Conservation (phyloP, 2,797 vertebrate genomes). For the Chrosomus eos region DNA sequence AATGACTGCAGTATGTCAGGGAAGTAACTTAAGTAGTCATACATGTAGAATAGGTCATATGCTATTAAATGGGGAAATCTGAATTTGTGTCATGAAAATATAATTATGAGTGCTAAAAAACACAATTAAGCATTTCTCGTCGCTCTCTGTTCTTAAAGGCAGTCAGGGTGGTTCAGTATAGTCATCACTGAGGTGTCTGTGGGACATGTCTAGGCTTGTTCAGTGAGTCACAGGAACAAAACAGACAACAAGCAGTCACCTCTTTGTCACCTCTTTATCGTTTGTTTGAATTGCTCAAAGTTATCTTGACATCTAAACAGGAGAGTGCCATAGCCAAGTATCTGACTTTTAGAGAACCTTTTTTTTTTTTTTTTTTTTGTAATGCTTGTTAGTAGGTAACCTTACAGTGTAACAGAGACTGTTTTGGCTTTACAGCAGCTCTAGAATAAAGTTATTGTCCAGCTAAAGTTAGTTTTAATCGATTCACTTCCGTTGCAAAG, state of each 20-base stretch:
- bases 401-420: not conserved
- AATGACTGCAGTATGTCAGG: not conserved
- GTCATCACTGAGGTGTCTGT: constrained; percentile 20
- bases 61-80: not conserved
- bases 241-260: constrained; percentile 31
- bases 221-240: constrained; percentile 28
- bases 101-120: not conserved
- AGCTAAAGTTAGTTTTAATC: too few species aligned
- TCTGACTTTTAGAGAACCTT: not conserved
- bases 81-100: not conserved
- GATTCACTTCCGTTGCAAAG: too few species aligned
- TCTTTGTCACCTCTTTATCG: constrained; percentile 41
- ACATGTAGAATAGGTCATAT: not conserved
- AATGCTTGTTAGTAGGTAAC: not conserved
- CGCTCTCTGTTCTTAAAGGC: not conserved
- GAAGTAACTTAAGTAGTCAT: not conserved
- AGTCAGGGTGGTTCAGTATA: not conserved
- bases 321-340: not conserved
- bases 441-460: too few species aligned
- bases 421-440: too few species aligned
- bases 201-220: constrained; percentile 39
- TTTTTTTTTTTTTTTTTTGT: not conserved
- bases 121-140: not conserved
- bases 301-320: constrained; percentile 2
- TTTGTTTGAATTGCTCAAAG: constrained; percentile 30